phyloP scores from a whole-genome alignment of 2,888 invertebrate species.

The Drosophila cognata region DNA sequence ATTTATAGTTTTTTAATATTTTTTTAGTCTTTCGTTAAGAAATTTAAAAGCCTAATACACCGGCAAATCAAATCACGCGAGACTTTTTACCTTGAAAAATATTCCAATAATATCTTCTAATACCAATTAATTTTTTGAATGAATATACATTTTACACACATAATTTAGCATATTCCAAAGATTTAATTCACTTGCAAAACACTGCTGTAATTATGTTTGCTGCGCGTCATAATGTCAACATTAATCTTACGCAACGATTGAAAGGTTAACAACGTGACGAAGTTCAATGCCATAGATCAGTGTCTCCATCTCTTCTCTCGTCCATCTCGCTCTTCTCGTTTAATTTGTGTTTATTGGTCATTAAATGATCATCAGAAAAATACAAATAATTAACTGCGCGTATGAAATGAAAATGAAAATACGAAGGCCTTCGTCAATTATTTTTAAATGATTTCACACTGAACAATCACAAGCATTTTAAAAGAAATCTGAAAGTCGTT shows the following conservation, averaged over 20 bases:
- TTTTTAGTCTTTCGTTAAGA: not conserved
- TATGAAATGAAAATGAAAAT: conserved; percentile 34
- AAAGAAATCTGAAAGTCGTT: conserved; percentile 14
- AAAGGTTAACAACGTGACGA: conserved; percentile 27
- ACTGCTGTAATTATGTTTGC: conserved; percentile 7
- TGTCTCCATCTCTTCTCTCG: conserved; percentile 5
- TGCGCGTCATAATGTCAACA: conserved; percentile 25
- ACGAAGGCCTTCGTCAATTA: conserved; percentile 28
- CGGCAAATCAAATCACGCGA: not conserved
- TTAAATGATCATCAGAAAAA: conserved; percentile 30
- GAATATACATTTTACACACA: not conserved
- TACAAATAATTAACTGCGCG: conserved; percentile 35
- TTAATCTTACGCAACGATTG: conserved; percentile 33
- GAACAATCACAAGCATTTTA: conserved; percentile 19
- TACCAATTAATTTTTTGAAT: not conserved
- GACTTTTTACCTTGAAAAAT: not conserved
- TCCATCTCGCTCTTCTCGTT: not conserved
- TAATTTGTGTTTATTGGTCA: conserved; percentile 17
- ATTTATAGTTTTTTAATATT: not conserved
- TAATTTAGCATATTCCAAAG: not conserved
- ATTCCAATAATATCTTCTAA: not conserved
- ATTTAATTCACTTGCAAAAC: conserved; percentile 15
- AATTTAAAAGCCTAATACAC: not conserved
- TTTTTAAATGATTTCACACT: conserved; percentile 39
- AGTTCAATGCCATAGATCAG: conserved; percentile 55